Percentiles rank a stretch among this genome's conserved stretches.
Evolutionary conservation across 2,113 vertebrate genomes (phyloP).

Genomic region (Lipotes vexillifer): DNA sequence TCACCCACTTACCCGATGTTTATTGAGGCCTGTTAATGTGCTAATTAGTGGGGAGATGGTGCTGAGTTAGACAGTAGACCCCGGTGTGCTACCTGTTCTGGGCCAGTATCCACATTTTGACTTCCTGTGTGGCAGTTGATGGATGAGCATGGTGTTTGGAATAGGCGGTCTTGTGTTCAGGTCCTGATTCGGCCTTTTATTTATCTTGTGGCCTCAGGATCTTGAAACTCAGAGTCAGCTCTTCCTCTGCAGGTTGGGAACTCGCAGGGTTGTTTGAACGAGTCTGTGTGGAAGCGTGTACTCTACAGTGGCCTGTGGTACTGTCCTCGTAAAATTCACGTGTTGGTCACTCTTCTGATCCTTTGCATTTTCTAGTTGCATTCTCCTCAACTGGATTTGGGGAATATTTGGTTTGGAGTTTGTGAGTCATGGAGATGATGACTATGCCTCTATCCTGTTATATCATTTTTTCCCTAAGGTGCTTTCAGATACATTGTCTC

Average conservation of each 20-base stretch:
- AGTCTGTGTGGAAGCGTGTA: rapidly evolving
- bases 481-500: neutral
- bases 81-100: neutral
- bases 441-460: neutral
- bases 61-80: neutral
- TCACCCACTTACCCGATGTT: too few species aligned
- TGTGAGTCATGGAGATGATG: neutral
- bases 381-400: neutral
- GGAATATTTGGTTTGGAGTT: neutral
- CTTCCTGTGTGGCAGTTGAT: neutral
- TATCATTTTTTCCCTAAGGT: neutral
- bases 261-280: neutral
- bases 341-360: neutral
- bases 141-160: neutral
- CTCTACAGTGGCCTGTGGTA: neutral
- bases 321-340: rapidly evolving
- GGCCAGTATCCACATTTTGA: neutral
- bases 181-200: neutral
- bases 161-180: neutral
- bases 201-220: neutral
- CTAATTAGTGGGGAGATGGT: too few species aligned
- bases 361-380: neutral
- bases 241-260: neutral
- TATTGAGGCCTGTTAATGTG: neutral
- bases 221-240: neutral